Evolutionary conservation across 1,140 invertebrate genomes (phyloP), one percentile per base, ranked within the genome.

Genomic region (Asbolus verrucosus): DNA sequence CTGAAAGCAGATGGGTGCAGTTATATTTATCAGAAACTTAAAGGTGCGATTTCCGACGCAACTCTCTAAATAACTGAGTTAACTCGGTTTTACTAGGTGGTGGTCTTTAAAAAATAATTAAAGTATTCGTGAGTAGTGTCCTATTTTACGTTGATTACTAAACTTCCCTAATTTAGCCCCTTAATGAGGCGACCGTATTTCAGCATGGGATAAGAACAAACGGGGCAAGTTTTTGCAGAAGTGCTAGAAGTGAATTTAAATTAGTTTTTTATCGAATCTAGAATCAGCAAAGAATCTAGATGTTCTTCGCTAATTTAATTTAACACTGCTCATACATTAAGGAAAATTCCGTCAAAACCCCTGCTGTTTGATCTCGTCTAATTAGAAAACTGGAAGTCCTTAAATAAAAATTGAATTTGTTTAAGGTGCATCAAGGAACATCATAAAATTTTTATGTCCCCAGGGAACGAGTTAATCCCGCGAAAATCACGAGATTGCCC

Each of bases 221-320:
- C 43, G 43, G 43, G 19, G 16, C 43, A 50, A 54, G 19, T 54
- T 54, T 46, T 46, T 54, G 46, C 21, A 27, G 16, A 50, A 50
- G 21, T 54, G 46, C n/a, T 27, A 54, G 27, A 54, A 54, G 46
- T 54, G 46, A 54, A 54, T 54, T 54, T 54, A 54, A 54, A 54
- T 54, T 54, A 54, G 46, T 24, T 54, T 54, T 54, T 54, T 54
- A 54, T 54, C 46, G 43, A 54, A 54, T 24, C 19, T 27, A 6
- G 46, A 27, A 54, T 27, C 46, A 30, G 46, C 3, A 24, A 30
- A 54, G 33, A 54, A 50, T 50, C 21, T 54, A 9, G 46, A 19
- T n/a, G n/a, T n/a, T 54, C 46, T 13, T 30, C 16, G 46, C 46
- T 54, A 54, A 54, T 54, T 54, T 54, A 54, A 54, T 27, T 54